Percentiles rank a stretch among this genome's conserved stretches.
Conservation (phyloP, 92 coral and sea anemone species). For the Parazoanthus darwini region DNA sequence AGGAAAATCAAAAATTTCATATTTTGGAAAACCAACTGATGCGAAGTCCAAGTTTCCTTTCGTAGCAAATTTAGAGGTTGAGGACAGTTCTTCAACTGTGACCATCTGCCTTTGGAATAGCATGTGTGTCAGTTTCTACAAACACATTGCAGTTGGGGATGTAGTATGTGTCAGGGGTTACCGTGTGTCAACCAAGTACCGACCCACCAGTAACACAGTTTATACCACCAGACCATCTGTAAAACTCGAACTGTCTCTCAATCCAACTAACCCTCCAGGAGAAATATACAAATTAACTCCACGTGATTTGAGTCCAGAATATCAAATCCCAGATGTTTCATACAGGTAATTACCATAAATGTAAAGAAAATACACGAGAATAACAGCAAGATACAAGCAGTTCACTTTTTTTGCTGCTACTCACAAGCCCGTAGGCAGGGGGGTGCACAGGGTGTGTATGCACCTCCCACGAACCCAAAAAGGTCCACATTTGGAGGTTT, state of each 20-base stretch:
- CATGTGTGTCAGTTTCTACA: conserved; percentile 50
- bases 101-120: conserved; percentile 57
- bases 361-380: too few species aligned
- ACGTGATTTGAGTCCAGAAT: conserved; percentile 40
- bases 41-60: conserved; percentile 54
- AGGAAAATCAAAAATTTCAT: conserved; percentile 58
- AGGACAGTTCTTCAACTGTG: conserved; percentile 52
- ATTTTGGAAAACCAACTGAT: conserved; percentile 64
- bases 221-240: conserved; percentile 50
- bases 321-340: conserved; percentile 56
- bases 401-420: too few species aligned
- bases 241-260: conserved; percentile 58
- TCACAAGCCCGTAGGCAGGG: too few species aligned
- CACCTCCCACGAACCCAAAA: too few species aligned
- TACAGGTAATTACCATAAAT: conserved; percentile 47
- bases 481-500: too few species aligned
- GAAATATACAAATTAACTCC: conserved; percentile 51
- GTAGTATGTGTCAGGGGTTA: conserved; percentile 47
- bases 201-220: conserved; percentile 50
- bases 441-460: too few species aligned
- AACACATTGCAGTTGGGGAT: conserved; percentile 61
- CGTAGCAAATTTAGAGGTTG: conserved; percentile 52
- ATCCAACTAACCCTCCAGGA: conserved; percentile 51
- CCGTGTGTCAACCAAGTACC: conserved; percentile 55
- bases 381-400: not conserved